phyloP scores from a whole-genome alignment of 2,113 vertebrate species.

The Ictalurus punctatus region DNA sequence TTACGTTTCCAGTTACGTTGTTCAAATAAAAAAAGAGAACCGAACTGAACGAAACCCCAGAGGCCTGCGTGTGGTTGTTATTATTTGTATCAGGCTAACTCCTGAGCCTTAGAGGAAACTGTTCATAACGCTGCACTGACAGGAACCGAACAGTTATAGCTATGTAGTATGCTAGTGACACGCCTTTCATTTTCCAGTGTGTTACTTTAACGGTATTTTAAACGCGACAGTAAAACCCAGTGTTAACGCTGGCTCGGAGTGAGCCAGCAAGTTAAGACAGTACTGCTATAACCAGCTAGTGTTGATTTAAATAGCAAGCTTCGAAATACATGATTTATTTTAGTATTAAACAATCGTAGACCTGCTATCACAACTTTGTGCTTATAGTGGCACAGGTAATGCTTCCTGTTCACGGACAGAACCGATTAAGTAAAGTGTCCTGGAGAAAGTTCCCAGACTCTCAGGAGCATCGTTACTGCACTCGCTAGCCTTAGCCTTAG shows the following conservation, averaged over 20 bases:
- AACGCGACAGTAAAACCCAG: neutral
- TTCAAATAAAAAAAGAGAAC: neutral
- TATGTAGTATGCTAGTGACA: neutral
- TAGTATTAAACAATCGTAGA: neutral
- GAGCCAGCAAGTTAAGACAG: neutral
- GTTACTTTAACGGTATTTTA: neutral
- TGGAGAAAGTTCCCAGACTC: neutral
- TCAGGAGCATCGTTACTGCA: neutral
- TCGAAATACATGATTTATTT: neutral
- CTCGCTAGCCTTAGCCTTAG: neutral
- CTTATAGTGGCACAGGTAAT: neutral
- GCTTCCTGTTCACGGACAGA: no score
- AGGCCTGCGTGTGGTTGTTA: neutral
- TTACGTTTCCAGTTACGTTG: neutral
- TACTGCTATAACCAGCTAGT: neutral
- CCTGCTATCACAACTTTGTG: neutral
- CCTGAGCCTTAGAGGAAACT: neutral
- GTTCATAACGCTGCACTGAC: neutral
- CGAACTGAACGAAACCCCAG: neutral
- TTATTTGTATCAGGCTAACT: neutral
- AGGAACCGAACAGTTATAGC: neutral
- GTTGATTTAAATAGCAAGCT: neutral
- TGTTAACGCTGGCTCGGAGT: neutral
- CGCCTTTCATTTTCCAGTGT: neutral
- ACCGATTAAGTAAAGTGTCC: neutral